A percentile compares a stretch with the other conserved stretches of the same genome.
Conservation (phyloP, 2,113 vertebrate genomes). For the Leptobrachium ailaonicum region DNA sequence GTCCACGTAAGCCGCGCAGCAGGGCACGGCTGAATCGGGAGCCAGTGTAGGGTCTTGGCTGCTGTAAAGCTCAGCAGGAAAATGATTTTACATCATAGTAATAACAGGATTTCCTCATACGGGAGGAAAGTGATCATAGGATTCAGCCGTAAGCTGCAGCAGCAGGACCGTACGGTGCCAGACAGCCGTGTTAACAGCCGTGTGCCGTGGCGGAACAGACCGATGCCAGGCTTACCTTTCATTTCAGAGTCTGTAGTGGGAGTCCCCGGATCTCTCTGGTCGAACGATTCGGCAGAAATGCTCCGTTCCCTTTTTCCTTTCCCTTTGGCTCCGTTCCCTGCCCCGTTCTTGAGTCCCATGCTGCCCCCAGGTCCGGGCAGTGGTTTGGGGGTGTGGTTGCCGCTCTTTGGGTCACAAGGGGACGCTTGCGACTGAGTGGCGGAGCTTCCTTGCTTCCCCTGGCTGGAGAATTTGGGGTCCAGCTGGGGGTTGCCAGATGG, state of each 20-base stretch:
- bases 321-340: conserved; percentile 91
- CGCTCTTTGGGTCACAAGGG: conserved; percentile 93
- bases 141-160: too few species aligned
- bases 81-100: too few species aligned
- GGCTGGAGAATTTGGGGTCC: conserved; percentile 99
- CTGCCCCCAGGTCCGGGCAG: conserved; percentile 85
- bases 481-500: conserved; percentile 95
- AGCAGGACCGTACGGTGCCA: too few species aligned
- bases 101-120: too few species aligned
- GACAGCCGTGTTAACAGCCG: too few species aligned
- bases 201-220: neutral
- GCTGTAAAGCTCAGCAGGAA: too few species aligned
- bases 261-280: conserved; percentile 91
- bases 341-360: conserved; percentile 96
- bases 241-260: conserved; percentile 86
- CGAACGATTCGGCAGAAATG: conserved; percentile 94
- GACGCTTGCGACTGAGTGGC: conserved; percentile 95
- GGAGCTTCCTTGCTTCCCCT: conserved; percentile 93
- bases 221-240: conserved; percentile 73
- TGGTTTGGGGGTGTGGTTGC: conserved; percentile 82
- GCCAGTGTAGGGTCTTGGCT: too few species aligned
- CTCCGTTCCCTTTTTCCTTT: conserved; percentile 96
- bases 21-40: too few species aligned
- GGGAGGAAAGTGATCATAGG: too few species aligned
- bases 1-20: too few species aligned